phyloP scores from a whole-genome alignment of 2,113 vertebrate species.

The Ciconia boyciana region DNA sequence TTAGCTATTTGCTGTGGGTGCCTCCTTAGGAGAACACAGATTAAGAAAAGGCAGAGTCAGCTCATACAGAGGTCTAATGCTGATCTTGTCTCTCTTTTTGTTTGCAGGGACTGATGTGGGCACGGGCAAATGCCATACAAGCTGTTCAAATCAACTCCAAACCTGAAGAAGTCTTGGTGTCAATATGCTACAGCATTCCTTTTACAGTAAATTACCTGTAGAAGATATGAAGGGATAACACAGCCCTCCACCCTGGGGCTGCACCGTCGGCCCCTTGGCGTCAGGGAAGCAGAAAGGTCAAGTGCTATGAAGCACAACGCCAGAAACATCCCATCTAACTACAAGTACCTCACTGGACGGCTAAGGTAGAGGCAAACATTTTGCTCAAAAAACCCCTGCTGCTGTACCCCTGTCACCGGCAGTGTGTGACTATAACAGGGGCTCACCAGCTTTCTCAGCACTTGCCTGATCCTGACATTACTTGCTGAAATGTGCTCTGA shows the following conservation, averaged over 20 bases:
- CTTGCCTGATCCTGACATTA: neutral
- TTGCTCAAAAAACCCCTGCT: neutral
- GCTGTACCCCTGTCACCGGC: neutral
- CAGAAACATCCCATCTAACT: neutral
- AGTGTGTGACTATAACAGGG: no score
- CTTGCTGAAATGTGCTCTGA: neutral
- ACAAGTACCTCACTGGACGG: fast-evolving
- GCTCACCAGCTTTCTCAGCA: neutral
- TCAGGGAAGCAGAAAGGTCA: neutral
- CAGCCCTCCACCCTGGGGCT: neutral
- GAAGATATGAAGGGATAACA: neutral
- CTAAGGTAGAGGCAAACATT: neutral
- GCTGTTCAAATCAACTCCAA: neutral
- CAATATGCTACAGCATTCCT: neutral
- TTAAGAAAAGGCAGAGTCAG: neutral
- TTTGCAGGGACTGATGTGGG: fast-evolving
- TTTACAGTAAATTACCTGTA: neutral
- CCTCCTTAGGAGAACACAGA: neutral
- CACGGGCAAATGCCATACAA: neutral
- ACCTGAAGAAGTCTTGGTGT: neutral
- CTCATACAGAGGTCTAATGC: neutral
- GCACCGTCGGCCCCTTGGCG: fast-evolving
- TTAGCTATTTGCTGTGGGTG: neutral
- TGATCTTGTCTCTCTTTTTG: neutral
- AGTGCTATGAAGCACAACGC: no score